Evolutionary conservation across 2,113 vertebrate species (phyloP).

Genomic region (Melierax canorus): DNA sequence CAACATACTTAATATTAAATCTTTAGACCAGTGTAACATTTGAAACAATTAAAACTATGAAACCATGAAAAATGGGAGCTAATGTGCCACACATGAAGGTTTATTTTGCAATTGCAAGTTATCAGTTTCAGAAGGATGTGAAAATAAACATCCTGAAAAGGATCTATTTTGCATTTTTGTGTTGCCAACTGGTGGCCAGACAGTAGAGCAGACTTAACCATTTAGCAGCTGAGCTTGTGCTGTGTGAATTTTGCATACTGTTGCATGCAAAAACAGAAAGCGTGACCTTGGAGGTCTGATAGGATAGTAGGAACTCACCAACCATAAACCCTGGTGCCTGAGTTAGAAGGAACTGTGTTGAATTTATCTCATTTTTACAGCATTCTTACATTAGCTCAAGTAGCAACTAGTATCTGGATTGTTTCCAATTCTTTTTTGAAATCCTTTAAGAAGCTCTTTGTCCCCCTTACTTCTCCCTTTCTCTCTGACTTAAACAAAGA

Average conservation of each 20-base stretch:
- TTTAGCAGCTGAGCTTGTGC: conserved; percentile 39
- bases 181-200: conserved; percentile 68
- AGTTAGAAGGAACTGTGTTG: conserved; percentile 6
- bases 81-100: conserved; percentile 35
- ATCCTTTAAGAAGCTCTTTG: conserved; percentile 58
- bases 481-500: conserved; percentile 36
- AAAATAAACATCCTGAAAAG: conserved; percentile 70
- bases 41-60: conserved; percentile 53
- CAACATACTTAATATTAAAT: conserved; percentile 51
- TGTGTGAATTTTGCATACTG: neutral
- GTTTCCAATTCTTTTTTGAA: conserved; percentile 52
- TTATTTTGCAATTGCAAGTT: conserved; percentile 58
- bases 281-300: neutral
- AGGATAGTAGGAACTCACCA: neutral
- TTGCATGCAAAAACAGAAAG: neutral
- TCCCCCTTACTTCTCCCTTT: conserved; percentile 15
- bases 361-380: conserved; percentile 55
- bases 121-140: conserved; percentile 59
- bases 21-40: conserved; percentile 47
- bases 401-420: conserved; percentile 9
- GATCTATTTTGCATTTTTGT: conserved; percentile 68
- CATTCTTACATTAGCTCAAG: neutral
- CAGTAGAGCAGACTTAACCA: conserved; percentile 59
- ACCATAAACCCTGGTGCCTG: neutral
- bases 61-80: conserved; percentile 57